Evolutionary conservation across 2,888 invertebrate species (phyloP).

Genomic region (Phymatocera aterrima): DNA sequence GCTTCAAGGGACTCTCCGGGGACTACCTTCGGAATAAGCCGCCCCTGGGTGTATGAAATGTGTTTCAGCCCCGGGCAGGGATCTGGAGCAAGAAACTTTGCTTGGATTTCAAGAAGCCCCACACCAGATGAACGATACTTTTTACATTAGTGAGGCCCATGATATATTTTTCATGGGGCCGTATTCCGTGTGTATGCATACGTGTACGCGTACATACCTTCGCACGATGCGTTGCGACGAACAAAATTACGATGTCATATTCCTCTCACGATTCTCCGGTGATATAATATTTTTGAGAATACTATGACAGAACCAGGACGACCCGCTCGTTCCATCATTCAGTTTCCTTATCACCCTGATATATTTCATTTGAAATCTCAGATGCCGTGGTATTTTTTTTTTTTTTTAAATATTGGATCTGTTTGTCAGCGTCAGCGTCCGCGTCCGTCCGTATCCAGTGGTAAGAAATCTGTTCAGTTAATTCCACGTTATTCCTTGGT

Average conservation of each 20-base stretch:
- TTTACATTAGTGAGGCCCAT: background rate
- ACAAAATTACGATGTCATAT: background rate
- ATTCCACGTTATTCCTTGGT: background rate
- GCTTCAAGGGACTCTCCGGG: background rate
- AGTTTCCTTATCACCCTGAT: background rate
- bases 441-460: background rate
- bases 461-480: background rate
- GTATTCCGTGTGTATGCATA: background rate
- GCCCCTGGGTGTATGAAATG: constrained; percentile 16
- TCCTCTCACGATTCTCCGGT: background rate
- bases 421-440: background rate
- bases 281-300: background rate
- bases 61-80: background rate
- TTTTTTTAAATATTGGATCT: background rate
- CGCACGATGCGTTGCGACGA: background rate
- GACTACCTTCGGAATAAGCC: background rate
- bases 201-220: background rate
- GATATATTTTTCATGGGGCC: constrained; percentile 31
- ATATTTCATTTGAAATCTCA: background rate
- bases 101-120: constrained; percentile 1
- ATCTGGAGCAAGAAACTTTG: constrained; percentile 31
- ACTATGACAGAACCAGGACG: background rate
- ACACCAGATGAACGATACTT: background rate
- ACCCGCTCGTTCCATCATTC: background rate
- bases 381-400: too few species aligned